Evolutionary conservation across 1,140 invertebrate genomes (phyloP), one percentile per base, ranked within the genome.

Genomic region (Condylostylus longicornis): DNA sequence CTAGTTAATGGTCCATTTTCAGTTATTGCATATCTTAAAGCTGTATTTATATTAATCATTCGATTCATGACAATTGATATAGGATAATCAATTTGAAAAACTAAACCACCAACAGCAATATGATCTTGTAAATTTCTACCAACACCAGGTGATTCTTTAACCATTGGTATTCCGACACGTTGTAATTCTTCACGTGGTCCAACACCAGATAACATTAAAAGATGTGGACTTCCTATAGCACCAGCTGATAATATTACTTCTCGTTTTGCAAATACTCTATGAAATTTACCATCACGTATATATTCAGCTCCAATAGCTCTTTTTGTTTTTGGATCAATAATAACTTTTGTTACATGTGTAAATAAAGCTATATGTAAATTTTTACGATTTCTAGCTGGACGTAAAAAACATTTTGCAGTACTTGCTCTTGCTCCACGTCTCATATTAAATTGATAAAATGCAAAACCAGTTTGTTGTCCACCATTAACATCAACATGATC

Each of bases 61-160:
- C 82, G 64, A 42, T 74, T 74, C 64, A 81, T 74, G 1, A 86
- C 71, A 35, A 84, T 64, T 45, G 79, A 80, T 15, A 85, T 63
- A 13, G 80, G 75, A 53, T 80, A 71, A 51, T 89, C 80, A n/a
- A 89, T 75, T 18, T 74, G 59, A 46, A 89, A 90, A 7, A 74
- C 69, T 1, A 88, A 50, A 0, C 83, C 82, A 2, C 79, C 80
- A 0, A 82, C 72, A 0, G 80, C 80, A 19, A 84, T 82, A 53
- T 86, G 82, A 49, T 85, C 82, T 63, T 82, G 82, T n/a, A 88
- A 58, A 55, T 88, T 88, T 49, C 75, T 67, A 0, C 84, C 84
- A n/a, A 75, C 72, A 1, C 77, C 78, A 0, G 77, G 81, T 12
- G 78, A 67, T 55, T 86, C 72, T 12, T 77, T 67, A 2, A 82